Percentiles rank a stretch among this genome's conserved stretches.
Conservation (phyloP, 2,113 vertebrate genomes). For the Xyrauchen texanus region DNA sequence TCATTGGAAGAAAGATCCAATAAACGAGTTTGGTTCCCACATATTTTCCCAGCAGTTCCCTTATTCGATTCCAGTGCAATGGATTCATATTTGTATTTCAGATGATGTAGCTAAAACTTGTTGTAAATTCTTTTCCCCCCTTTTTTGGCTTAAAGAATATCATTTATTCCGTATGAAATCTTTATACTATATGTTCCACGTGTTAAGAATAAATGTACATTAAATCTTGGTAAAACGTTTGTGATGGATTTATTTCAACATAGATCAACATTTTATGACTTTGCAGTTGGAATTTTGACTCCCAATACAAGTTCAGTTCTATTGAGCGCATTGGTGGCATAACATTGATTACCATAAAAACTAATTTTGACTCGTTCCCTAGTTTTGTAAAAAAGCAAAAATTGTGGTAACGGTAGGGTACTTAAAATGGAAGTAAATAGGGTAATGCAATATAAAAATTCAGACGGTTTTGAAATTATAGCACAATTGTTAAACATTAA, state of each 20-base stretch:
- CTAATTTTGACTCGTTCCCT: too few relatives aligned
- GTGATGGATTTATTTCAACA: slow-evolving; percentile 90
- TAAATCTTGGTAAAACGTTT: slow-evolving; percentile 99
- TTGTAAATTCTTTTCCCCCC: slow-evolving; percentile 98
- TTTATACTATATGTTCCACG: slow-evolving; percentile 99
- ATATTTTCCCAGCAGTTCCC: slow-evolving; percentile 24
- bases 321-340: background rate
- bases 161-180: slow-evolving; percentile 99
- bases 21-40: slow-evolving; percentile 76
- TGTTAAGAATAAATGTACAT: slow-evolving; percentile 99
- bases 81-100: slow-evolving; percentile 99
- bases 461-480: too few relatives aligned
- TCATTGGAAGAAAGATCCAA: slow-evolving; percentile 75
- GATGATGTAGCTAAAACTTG: slow-evolving; percentile 99
- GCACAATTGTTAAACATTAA: too few relatives aligned
- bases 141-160: slow-evolving; percentile 99
- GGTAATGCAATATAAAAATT: background rate
- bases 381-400: too few relatives aligned
- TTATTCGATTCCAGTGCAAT: slow-evolving; percentile 82
- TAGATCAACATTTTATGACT: slow-evolving; percentile 19
- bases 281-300: too few relatives aligned
- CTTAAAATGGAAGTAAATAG: background rate
- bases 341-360: background rate
- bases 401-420: too few relatives aligned
- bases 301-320: background rate